Base-by-base conservation (phyloP, 2,113 vertebrate genomes). In the Phycodurus eques region DNA sequence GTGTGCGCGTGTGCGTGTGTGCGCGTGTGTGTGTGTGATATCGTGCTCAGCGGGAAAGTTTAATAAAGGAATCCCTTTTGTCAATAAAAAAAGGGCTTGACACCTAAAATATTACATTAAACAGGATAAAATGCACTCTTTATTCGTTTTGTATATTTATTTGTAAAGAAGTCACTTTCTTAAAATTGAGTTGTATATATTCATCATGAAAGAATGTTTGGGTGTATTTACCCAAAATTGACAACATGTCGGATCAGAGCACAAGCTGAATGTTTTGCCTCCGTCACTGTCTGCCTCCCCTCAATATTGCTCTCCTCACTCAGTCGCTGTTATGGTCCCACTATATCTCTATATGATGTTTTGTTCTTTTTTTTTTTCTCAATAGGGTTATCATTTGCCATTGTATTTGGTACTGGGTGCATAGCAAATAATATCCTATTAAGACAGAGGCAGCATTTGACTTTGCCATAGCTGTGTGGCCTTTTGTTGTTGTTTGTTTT, bases 391-490 rank as follows among this genome's bases (percentile, higher is more conserved):
- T 62, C 72, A 70, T 46, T 43, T 72, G 35, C 12, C 13, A 47
- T 57, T 72, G 11, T 42, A 14, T 17, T 78, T 57, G 2, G 0
- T n/a, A 78, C 59, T 59, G 62, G 0, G 53, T 20, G 15, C 53
- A 54, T 13, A 68, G 57, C 42, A 75, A 69, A 68, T 27, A 7
- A n/a, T 69, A 42, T 71, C 39, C 53, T 70, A 68, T 54, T 53
- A 57, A 73, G 35, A 17, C 64, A 42, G 46, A 49, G 44, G 75
- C 67, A 69, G 17, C 11, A 72, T 86, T 79, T 77, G 64, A 80
- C 80, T 80, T 82, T 76, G 66, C 64, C 47, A 84, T 71, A 73
- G 35, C 75, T 75, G 68, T 51, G 33, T 14, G 51, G 60, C 65
- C 80, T 83, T 77, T 47, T 65, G 27, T 22, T 43, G 7, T 19